A percentile compares a stretch with the other conserved stretches of the same genome.
These are phyloP conservation scores for Aphelocoma californica DNA, from an alignment of 2,797 vertebrate genomes.

Conservation along the genomic window DNA sequence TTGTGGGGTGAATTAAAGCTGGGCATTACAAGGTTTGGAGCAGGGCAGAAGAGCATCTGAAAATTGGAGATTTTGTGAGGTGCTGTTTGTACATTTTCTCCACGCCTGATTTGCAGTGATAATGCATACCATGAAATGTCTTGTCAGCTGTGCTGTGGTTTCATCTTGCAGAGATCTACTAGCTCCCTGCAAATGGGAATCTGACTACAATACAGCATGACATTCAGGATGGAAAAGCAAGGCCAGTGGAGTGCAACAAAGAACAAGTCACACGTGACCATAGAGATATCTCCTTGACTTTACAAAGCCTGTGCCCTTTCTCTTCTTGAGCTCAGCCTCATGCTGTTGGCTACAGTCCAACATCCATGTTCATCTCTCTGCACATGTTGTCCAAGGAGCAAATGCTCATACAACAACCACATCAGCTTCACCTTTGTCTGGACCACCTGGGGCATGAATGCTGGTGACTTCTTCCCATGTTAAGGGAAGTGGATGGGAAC, in stretches of 20 bases:
- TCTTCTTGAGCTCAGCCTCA: background rate
- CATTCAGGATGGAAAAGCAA: background rate
- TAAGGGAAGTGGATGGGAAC: background rate
- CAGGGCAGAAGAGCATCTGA: background rate
- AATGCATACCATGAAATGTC: background rate
- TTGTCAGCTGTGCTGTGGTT: background rate
- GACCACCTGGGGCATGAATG: background rate
- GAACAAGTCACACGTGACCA: background rate
- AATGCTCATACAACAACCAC: background rate
- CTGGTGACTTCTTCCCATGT: background rate
- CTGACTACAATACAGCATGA: background rate
- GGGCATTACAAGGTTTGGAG: background rate
- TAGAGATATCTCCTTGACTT: background rate
- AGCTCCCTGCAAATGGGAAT: background rate
- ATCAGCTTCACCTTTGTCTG: background rate
- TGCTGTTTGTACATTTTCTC: background rate
- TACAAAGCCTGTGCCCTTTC: background rate
- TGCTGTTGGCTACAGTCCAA: background rate
- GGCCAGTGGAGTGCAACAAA: background rate
- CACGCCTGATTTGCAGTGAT: background rate
- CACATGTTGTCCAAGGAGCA: background rate
- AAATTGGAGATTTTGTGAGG: background rate
- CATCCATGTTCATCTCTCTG: background rate
- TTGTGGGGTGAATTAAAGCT: background rate
- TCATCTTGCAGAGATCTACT: background rate